Evolutionary conservation across 2,797 vertebrate genomes (phyloP).

Genomic region (Rhincodon typus): DNA sequence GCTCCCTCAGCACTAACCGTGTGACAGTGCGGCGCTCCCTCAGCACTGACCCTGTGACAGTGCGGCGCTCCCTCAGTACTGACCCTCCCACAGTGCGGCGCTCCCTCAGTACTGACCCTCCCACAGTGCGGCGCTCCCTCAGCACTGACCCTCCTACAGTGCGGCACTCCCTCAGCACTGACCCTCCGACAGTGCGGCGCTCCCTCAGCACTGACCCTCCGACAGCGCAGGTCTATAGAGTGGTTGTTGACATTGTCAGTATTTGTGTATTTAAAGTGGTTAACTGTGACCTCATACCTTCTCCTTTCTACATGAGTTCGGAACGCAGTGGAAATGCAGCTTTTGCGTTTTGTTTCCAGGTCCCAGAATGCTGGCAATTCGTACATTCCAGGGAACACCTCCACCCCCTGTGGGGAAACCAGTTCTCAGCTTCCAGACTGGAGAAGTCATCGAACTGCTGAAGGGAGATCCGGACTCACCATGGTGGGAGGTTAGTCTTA

Average conservation of each 20-base stretch:
- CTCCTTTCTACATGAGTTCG: neutral
- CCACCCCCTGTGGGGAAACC: conserved; percentile 70
- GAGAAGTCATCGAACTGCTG: conserved; percentile 86
- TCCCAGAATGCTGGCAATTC: conserved; percentile 90
- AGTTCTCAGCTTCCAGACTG: conserved; percentile 76
- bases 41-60: neutral
- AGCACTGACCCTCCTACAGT: no score
- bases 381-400: conserved; percentile 85
- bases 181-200: no score
- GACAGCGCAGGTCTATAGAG: no score
- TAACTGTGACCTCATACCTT: neutral
- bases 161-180: neutral
- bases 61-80: neutral
- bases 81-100: neutral
- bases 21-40: neutral
- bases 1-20: neutral
- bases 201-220: neutral
- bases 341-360: conserved; percentile 54
- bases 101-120: neutral
- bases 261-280: neutral
- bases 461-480: conserved; percentile 82
- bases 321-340: neutral
- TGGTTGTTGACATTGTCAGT: neutral
- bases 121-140: neutral
- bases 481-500: conserved; percentile 86